A percentile compares a stretch with the other conserved stretches of the same genome.
Evolutionary conservation across 2,113 vertebrate genomes (phyloP).

Genomic region (Hoplias malabaricus): DNA sequence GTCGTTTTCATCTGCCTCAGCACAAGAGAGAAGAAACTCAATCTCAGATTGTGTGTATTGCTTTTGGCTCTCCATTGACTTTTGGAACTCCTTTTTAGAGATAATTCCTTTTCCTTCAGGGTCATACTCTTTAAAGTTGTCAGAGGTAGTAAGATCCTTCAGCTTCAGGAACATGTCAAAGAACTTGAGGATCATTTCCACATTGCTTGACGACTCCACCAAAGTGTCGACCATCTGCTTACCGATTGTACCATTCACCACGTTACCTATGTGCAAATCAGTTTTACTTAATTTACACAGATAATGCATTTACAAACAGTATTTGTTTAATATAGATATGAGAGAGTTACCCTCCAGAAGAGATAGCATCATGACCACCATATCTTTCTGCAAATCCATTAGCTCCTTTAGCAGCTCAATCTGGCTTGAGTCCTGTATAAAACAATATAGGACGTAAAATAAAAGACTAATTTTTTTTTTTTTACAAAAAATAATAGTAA

Average conservation of each 20-base stretch:
- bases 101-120: conserved; percentile 92
- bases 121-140: conserved; percentile 93
- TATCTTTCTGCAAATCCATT: conserved; percentile 96
- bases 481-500: too few species aligned
- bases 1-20: conserved; percentile 93
- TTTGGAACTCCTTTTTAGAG: conserved; percentile 97
- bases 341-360: conserved; percentile 86
- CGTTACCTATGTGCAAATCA: conserved; percentile 79
- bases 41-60: conserved; percentile 94
- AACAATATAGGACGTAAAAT: too few species aligned
- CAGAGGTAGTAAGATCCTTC: conserved; percentile 94
- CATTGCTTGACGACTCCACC: conserved; percentile 94
- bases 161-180: conserved; percentile 99
- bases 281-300: not conserved
- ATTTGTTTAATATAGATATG: not conserved
- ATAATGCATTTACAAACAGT: not conserved
- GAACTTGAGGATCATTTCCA: conserved; percentile 99
- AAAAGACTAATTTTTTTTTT: not conserved
- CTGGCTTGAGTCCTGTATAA: conserved; percentile 88
- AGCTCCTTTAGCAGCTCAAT: conserved; percentile 95
- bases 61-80: conserved; percentile 96
- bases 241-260: conserved; percentile 97
- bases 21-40: conserved; percentile 91
- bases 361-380: conserved; percentile 97
- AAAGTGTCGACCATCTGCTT: conserved; percentile 99